These are phyloP conservation scores for Scytalopus superciliaris DNA, from an alignment of 2,113 vertebrate genomes.

Conservation along the genomic window DNA sequence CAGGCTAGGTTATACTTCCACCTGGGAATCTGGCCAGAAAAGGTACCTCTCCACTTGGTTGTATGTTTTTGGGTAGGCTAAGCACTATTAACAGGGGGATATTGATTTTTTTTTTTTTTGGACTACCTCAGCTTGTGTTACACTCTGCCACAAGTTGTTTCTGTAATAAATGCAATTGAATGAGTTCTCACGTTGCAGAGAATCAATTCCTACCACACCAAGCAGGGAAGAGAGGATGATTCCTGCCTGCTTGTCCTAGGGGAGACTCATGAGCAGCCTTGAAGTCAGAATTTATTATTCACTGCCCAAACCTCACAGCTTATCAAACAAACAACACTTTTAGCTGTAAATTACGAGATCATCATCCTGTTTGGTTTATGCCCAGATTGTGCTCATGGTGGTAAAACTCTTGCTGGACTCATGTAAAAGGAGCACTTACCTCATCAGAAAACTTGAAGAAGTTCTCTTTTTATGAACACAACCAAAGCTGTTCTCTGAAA, in stretches of 20 bases:
- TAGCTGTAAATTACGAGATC: neutral
- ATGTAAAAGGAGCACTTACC: neutral
- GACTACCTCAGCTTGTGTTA: neutral
- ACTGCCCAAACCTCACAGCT: neutral
- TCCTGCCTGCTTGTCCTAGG: neutral
- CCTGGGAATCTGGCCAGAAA: slow-evolving; percentile 98
- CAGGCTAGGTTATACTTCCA: slow-evolving; percentile 97
- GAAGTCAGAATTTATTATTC: neutral
- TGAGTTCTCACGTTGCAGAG: neutral
- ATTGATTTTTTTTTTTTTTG: slow-evolving; percentile 14
- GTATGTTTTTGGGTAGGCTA: neutral
- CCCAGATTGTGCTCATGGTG: neutral
- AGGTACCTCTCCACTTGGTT: slow-evolving; percentile 78
- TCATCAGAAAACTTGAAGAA: neutral
- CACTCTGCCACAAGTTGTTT: neutral
- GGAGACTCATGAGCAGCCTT: neutral
- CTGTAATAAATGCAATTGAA: neutral
- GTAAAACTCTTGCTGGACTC: neutral
- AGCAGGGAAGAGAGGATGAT: neutral
- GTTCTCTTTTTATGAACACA: neutral
- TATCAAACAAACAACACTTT: neutral
- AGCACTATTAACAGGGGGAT: neutral
- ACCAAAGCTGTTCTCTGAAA: neutral
- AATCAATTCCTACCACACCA: neutral
- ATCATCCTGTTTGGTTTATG: neutral